Base-by-base conservation (phyloP, 2,113 vertebrate genomes). In the Perca schrenkii region DNA sequence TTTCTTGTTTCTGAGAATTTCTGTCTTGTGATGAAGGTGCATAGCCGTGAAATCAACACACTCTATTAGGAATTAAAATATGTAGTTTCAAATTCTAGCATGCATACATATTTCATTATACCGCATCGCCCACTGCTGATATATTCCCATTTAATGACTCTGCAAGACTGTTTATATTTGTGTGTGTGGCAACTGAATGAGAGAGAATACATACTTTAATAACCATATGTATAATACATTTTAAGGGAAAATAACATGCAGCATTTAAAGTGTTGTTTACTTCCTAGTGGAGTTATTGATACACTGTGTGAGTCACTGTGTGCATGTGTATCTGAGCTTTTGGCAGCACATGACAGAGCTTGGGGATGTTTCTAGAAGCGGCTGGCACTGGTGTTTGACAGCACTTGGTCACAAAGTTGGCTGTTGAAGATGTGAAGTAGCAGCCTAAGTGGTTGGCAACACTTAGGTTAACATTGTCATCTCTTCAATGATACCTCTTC, bases 281-380 rank as follows among this genome's bases (percentile, higher is more conserved):
- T 6, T 72, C 34, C 16, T 49, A 28, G 40, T 19, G 36, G 22
- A 46, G 58, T 34, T n/a, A 47, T 15, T 56, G 17, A 34, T 46
- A 8, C 4, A 40, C 15, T 28, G 21, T 46, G 34, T 4, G 40
- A 21, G 61, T 65, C n/a, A 49, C 43, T 46, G 0, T 16, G n/a
- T 22, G 60, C 2, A 19, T 14, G 49, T 61, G 63, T 25, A 2
- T 36, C 12, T 22, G 34, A 52, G 56, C 8, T 6, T 16, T 25
- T 69, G 63, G 80, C 63, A 56, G 72, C 36, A 54, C 50, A 57
- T 65, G 15, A 73, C 43, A 73, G 28, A 73, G 21, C 52, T 47
- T 0, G 1, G 4, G 25, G 36, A 17, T n/a, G 74, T 65, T 58
- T 83, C 25, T 67, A 16, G 22, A 49, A 69, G 64, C 13, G 0